Conservation (phyloP, 2,113 vertebrate species). For the Myrmecophaga tridactyla region DNA sequence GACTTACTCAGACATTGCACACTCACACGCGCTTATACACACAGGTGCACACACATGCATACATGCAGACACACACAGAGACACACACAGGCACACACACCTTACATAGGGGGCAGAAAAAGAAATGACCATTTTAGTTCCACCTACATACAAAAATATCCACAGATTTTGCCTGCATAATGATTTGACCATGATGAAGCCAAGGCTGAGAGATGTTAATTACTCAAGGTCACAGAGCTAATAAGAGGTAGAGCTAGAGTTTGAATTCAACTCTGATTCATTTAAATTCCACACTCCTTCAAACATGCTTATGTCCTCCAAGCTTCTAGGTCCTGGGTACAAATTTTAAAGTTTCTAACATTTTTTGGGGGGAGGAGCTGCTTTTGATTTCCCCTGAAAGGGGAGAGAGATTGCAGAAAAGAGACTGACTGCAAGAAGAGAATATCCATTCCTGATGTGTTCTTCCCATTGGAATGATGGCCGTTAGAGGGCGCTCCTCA, state of each 20-base stretch:
- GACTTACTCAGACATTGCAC: too few relatives aligned
- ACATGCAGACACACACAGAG: too few relatives aligned
- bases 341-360: not conserved
- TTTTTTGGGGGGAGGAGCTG: not conserved
- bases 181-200: not conserved
- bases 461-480: not conserved
- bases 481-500: accelerated
- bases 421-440: not conserved
- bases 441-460: too few relatives aligned
- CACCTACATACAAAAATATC: not conserved
- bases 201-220: not conserved
- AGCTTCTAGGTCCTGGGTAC: not conserved
- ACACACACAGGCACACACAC: not conserved
- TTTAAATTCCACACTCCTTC: not conserved
- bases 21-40: too few relatives aligned
- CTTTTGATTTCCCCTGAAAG: not conserved
- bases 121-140: not conserved
- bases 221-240: not conserved
- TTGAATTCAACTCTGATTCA: not conserved
- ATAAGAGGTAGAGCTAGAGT: not conserved
- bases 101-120: not conserved
- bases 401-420: not conserved
- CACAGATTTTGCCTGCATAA: not conserved
- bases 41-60: too few relatives aligned
- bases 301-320: not conserved